Percentiles rank a stretch among this genome's conserved stretches.
Conservation (phyloP, 2,888 invertebrate species). For the Xanthia icteritia region DNA sequence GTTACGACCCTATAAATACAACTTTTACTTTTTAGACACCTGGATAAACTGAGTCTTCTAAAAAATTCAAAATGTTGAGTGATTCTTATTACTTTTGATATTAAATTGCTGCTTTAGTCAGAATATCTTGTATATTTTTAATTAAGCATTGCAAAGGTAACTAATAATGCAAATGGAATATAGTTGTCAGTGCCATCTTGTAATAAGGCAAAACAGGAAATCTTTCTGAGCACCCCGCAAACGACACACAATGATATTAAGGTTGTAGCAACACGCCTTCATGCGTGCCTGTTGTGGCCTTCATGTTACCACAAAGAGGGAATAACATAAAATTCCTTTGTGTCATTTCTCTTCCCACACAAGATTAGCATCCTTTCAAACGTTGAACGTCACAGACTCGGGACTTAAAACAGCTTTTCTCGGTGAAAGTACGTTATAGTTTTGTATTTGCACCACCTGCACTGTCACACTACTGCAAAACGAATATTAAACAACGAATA, state of each 20-base stretch:
- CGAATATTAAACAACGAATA: conserved; percentile 30
- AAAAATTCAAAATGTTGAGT: conserved; percentile 16
- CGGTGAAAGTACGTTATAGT: conserved; percentile 43
- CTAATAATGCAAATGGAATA: conserved; percentile 60
- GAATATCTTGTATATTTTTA: conserved; percentile 2
- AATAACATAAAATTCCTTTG: conserved; percentile 63
- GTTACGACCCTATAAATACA: conserved; percentile 25
- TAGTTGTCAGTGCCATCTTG: conserved; percentile 39
- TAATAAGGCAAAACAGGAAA: conserved; percentile 54
- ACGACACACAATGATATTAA: conserved; percentile 60
- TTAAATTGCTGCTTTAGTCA: conserved; percentile 16
- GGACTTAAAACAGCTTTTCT: conserved; percentile 46
- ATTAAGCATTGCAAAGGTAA: conserved; percentile 8
- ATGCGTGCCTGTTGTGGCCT: neutral
- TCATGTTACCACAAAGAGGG: conserved; percentile 58
- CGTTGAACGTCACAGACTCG: conserved; percentile 26
- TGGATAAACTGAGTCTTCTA: conserved; percentile 22
- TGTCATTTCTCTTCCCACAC: conserved; percentile 52
- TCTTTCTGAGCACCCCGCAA: conserved; percentile 38
- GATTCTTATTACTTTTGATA: conserved; percentile 1
- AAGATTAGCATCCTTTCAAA: conserved; percentile 60
- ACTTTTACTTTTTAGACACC: conserved; percentile 22
- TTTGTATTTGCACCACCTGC: conserved; percentile 31
- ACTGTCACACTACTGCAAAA: conserved; percentile 1
- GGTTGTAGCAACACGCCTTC: conserved; percentile 28